These are phyloP conservation scores for Schrankia costaestrigalis DNA, from an alignment of 2,888 invertebrate genomes.

Conservation along the genomic window DNA sequence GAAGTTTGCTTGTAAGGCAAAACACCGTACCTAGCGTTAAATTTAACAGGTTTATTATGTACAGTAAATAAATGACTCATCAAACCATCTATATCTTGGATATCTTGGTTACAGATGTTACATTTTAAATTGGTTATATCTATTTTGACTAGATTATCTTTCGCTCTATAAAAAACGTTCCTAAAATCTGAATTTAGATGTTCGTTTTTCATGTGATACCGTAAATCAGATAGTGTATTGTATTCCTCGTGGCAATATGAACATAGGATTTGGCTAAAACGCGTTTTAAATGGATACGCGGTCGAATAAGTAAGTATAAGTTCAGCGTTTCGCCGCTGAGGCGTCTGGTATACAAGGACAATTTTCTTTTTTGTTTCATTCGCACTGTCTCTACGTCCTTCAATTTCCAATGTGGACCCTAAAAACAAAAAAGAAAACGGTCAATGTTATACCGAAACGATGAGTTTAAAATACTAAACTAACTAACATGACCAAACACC, in stretches of 20 bases:
- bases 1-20: slow-evolving; percentile 62
- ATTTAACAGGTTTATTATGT: slow-evolving; percentile 64
- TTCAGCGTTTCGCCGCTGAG: slow-evolving; percentile 71
- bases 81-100: slow-evolving; percentile 57
- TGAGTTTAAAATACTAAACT: slow-evolving; percentile 9
- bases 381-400: slow-evolving; percentile 60
- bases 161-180: slow-evolving; percentile 68
- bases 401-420: slow-evolving; percentile 71
- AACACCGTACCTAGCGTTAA: slow-evolving; percentile 65
- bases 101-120: slow-evolving; percentile 54
- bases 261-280: slow-evolving; percentile 69
- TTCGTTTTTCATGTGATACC: slow-evolving; percentile 59
- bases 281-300: slow-evolving; percentile 70
- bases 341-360: slow-evolving; percentile 68
- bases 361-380: slow-evolving; percentile 68
- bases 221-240: slow-evolving; percentile 50
- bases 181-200: slow-evolving; percentile 60
- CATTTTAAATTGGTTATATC: slow-evolving; percentile 70
- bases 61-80: slow-evolving; percentile 61
- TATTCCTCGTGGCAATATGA: slow-evolving; percentile 67
- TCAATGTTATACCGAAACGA: slow-evolving; percentile 55
- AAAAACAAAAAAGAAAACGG: slow-evolving; percentile 75
- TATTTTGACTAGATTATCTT: slow-evolving; percentile 68
- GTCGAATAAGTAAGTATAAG: slow-evolving; percentile 64
- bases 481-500: slow-evolving; percentile 21